Percentiles rank a stretch among this genome's conserved stretches.
These are phyloP conservation scores for Micrastur ruficollis DNA, from an alignment of 2,797 vertebrate genomes.

Conservation along the genomic window DNA sequence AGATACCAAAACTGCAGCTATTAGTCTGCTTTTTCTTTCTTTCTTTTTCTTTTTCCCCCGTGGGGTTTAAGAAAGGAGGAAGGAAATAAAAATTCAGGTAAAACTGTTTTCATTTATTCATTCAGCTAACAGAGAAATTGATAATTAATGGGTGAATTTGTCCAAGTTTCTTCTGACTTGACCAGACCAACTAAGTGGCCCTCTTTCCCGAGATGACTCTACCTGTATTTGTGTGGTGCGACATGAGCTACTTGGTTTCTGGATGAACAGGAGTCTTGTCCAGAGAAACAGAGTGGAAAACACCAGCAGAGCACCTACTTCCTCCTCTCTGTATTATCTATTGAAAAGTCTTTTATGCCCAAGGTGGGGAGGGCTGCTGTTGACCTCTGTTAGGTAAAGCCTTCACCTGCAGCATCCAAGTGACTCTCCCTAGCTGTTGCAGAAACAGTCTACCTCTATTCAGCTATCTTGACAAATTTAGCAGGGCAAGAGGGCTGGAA, in stretches of 20 bases:
- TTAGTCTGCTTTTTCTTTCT: background rate
- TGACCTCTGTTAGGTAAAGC: background rate
- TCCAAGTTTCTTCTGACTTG: background rate
- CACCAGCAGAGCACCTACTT: background rate
- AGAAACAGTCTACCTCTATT: background rate
- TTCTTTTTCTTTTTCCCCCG: background rate
- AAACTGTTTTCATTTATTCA: background rate
- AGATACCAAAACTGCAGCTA: background rate
- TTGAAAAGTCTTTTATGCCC: background rate
- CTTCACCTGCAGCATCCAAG: background rate
- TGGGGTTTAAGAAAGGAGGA: background rate
- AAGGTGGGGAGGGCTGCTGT: background rate
- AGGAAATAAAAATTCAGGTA: background rate
- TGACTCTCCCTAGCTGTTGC: background rate
- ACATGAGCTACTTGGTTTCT: background rate
- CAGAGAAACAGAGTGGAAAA: background rate
- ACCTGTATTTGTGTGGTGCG: background rate
- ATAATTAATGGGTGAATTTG: background rate
- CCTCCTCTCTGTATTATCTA: fast-evolving
- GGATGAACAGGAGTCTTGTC: background rate
- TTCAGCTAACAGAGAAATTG: background rate
- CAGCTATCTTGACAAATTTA: background rate
- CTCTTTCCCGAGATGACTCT: background rate
- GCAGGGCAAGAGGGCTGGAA: background rate
- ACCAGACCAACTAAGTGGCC: background rate